Base-by-base conservation (phyloP, 92 coral and sea anemone species). In the Epizoanthus scotinus region DNA sequence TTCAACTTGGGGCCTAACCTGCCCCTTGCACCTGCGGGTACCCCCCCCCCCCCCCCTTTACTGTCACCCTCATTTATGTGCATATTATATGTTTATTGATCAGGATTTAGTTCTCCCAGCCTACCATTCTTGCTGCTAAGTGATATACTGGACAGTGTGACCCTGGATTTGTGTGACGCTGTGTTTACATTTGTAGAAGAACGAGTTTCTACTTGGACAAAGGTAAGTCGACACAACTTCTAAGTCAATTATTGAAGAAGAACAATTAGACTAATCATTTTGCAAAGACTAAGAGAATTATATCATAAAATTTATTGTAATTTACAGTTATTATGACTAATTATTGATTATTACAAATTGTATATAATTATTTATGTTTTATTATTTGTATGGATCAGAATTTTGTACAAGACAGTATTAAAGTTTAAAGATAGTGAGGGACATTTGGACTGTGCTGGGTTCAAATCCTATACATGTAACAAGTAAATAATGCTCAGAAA, bases 171-270 rank as follows among this genome's bases (percentile, higher is more conserved):
- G 65, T 95, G 98, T 78, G 95, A 95, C 50, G 70, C 89, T 13
- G 66, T 90, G 55, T 95, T 95, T 74, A 68, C 87, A 26, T 90
- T 95, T 93, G 98, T 95, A 3, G 98, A 95, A 84, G 97, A 93
- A 82, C 91, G 80, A 67, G 98, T 95, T 25, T 91, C 95, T 20
- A 89, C 94, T 17, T 95, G 98, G 98, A 95, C 98, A 12, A 88
- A 81, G 89, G 96, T 94, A 73, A 79, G 89, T 54, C n/a, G 63
- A 31, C 10, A 40, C 17, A 22, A 21, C 28, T 61, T 61, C 66
- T 59, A 19, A 21, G 25, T 8, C 66, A 18, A 17, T 44, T 44
- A 2, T 47, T 47, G 2, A 47, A 47, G 52, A 47, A 3, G 12
- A 13, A 47, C 14, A 44, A 44, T 44, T 7, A 44, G 12, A 44